Base-by-base conservation (phyloP, 2,797 vertebrate species). In the Miichthys miiuy region DNA sequence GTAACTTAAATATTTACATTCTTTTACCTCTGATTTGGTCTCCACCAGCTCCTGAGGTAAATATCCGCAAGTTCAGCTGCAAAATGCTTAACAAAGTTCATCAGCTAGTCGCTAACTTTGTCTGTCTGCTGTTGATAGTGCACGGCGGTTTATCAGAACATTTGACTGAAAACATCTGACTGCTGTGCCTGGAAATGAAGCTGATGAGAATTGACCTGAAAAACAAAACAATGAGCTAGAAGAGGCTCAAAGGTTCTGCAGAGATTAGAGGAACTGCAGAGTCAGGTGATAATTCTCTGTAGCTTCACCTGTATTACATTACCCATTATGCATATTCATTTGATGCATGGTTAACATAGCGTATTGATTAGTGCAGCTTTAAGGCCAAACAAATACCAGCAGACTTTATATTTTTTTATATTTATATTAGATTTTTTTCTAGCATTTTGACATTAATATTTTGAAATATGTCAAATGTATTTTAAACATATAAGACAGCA, bases 161-260 rank as follows among this genome's bases (percentile, higher is more conserved):
- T 21, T 16, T 61, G 23, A 6, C 38, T 41, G 56, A 20, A 41
- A 41, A 58, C 55, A 30, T 16, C 27, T 16, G n/a, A 44, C 38
- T 23, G 60, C n/a, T 62, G 60, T 63, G 42, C 42, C 16, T 63
- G 21, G 16, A 63, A 18, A 63, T 63, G 7, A 62, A 21, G 41
- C 16, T 63, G 61, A 63, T 46, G 41, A 56, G 16, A 56, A 27
- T 11, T 2, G 16, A 6, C 4, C 13, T 16, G 1, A 18, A 38
- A 60, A 27, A 18, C 23, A 27, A 27, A 63, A 63, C 42, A 23
- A 41, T 21, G 57, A 61, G n/a, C 13, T 8, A 7, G 52, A 55
- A 8, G 23, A 27, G 23, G 23, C 2, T 7, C 8, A 27, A 57
- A 20, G 4, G 9, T 57, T 57, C 30, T 57, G 18, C 6, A 20